Conservation (phyloP, 1,140 invertebrate species). For the Parasteatoda tepidariorum region DNA sequence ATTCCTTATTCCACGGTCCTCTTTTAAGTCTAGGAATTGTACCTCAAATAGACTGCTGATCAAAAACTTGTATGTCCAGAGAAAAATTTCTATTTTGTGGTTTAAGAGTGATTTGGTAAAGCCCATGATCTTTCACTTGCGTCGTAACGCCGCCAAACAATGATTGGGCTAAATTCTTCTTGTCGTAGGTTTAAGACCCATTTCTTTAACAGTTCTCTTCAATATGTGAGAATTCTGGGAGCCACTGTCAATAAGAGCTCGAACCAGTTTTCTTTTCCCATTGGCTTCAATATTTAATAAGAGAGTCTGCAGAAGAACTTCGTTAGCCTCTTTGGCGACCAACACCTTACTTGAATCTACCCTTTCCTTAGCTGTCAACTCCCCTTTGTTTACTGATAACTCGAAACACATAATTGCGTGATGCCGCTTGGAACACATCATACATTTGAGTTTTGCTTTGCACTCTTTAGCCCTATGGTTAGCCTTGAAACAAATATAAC, state of each 20-base stretch:
- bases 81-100: too few relatives aligned
- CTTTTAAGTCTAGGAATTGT: neutral
- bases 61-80: neutral
- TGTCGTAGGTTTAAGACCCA: neutral
- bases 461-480: neutral
- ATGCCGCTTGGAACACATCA: neutral
- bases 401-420: neutral
- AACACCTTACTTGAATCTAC: neutral
- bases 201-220: neutral
- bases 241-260: neutral
- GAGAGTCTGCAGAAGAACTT: neutral
- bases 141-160: neutral
- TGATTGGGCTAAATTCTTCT: neutral
- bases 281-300: neutral
- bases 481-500: constrained; percentile 6
- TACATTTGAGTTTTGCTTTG: neutral
- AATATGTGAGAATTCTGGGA: neutral
- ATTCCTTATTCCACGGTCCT: neutral
- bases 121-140: neutral
- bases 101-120: neutral
- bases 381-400: neutral
- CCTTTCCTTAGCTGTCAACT: neutral
- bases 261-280: neutral
- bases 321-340: neutral
- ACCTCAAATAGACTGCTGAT: neutral